Conservation (phyloP, 2,888 invertebrate species). For the Oxycera nigricornis region DNA sequence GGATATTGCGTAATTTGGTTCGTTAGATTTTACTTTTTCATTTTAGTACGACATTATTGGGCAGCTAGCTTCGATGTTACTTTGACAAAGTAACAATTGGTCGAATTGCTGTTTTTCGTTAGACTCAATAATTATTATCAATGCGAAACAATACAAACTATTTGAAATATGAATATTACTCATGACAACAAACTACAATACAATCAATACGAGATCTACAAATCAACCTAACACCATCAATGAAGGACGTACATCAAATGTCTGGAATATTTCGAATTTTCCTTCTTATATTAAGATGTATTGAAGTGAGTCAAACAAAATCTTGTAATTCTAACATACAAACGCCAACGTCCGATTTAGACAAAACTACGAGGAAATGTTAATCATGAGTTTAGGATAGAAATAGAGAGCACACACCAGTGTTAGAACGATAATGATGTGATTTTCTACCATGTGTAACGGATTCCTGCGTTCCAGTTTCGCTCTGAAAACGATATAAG, state of each 20-base stretch:
- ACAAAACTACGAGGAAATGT: slow-evolving; percentile 20
- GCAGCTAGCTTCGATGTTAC: neutral
- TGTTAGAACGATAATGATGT: slow-evolving; percentile 76
- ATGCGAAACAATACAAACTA: neutral
- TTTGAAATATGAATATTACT: too few relatives aligned
- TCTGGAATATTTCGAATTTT: neutral
- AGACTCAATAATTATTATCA: neutral
- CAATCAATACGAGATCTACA: neutral
- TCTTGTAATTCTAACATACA: neutral
- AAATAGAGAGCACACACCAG: slow-evolving; percentile 64
- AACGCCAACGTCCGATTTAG: neutral
- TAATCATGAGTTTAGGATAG: slow-evolving; percentile 20
- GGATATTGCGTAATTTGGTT: neutral
- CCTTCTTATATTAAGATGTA: neutral
- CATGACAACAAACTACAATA: neutral
- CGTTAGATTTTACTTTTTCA: too few relatives aligned
- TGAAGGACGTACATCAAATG: neutral
- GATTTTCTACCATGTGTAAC: slow-evolving; percentile 73
- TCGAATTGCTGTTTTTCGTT: neutral
- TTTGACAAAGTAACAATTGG: neutral
- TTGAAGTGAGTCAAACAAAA: neutral
- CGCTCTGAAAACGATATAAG: slow-evolving; percentile 62
- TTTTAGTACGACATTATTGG: neutral
- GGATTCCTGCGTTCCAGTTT: slow-evolving; percentile 59
- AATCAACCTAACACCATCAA: neutral